These are phyloP conservation scores for Hafferia zeledoni DNA, from an alignment of 2,797 vertebrate genomes.

Conservation along the genomic window DNA sequence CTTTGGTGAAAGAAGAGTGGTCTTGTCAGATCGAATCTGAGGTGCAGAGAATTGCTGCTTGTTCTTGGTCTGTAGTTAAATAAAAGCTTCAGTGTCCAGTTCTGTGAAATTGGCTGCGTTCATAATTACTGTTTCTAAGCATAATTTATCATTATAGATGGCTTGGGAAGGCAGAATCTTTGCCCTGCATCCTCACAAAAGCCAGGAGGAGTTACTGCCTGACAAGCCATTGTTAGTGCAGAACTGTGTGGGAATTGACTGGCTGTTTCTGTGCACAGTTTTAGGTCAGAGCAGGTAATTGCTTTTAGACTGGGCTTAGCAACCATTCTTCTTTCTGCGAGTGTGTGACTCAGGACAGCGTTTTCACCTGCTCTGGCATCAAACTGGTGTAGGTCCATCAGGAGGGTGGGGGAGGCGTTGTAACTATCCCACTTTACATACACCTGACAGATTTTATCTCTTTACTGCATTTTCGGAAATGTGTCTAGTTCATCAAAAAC, in stretches of 20 bases:
- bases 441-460: background rate
- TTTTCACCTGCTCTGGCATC: background rate
- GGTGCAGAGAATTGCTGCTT: background rate
- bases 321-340: background rate
- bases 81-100: background rate
- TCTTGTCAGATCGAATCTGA: conserved; percentile 6
- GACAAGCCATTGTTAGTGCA: background rate
- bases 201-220: background rate
- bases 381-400: background rate
- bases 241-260: background rate
- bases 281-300: background rate
- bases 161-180: background rate
- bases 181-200: background rate
- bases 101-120: background rate
- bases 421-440: background rate
- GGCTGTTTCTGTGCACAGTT: background rate
- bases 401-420: background rate
- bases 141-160: background rate
- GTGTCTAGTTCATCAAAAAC: background rate
- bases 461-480: background rate
- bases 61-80: background rate
- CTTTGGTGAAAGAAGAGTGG: background rate
- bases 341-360: background rate
- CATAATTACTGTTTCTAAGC: background rate
- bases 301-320: background rate